Conservation (phyloP, 2,797 vertebrate genomes). For the Mormyrus hasselquistii region DNA sequence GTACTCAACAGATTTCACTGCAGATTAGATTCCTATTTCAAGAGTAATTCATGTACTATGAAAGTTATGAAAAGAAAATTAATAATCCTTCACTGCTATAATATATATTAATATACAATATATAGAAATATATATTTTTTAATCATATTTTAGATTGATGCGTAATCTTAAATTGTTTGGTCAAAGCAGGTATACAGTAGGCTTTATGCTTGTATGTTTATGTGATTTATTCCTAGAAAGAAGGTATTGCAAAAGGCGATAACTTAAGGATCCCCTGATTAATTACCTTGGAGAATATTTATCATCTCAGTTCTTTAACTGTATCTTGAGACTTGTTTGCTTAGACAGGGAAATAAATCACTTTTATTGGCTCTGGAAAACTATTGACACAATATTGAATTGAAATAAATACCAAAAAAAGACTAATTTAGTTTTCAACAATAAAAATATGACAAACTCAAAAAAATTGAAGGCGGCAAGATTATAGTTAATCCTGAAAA, state of each 20-base stretch:
- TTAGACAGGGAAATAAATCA: not conserved
- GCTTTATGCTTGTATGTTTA: not conserved
- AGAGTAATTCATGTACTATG: not conserved
- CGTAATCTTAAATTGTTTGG: not conserved
- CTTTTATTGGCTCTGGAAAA: not conserved
- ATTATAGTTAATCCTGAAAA: not conserved
- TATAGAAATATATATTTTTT: not conserved
- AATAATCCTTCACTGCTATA: not conserved
- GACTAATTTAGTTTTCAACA: not conserved
- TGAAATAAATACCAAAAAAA: not conserved
- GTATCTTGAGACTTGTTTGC: not conserved
- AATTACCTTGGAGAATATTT: not conserved
- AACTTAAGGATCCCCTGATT: not conserved
- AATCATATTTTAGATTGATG: not conserved
- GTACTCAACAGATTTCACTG: not conserved
- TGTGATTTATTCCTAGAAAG: not conserved
- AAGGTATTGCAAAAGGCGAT: not conserved
- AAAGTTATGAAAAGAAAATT: not conserved
- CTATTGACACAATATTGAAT: not conserved
- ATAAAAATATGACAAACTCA: not conserved
- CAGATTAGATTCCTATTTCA: not conserved
- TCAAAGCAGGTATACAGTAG: not conserved
- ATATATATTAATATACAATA: not conserved
- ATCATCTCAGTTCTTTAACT: not conserved
- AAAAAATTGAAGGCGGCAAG: not conserved